Base-by-base conservation (phyloP, 2,888 invertebrate genomes). In the Spatulosminthurus flaviceps region DNA sequence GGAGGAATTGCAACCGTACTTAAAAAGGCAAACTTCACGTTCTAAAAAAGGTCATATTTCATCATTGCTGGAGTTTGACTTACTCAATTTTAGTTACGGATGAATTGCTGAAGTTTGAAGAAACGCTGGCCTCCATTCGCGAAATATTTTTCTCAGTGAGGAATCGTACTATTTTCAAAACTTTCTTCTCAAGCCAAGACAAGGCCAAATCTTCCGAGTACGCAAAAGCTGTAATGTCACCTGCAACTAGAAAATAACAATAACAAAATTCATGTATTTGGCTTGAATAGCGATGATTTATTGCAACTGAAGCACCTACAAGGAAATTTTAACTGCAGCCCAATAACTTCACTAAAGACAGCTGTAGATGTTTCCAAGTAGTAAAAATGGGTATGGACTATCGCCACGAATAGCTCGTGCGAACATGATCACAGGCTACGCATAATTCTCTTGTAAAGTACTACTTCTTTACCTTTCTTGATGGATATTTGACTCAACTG, bases 151-250 rank as follows among this genome's bases (percentile, higher is more conserved):
- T 93, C 74, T 90, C 89, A 85, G 90, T 90, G 41, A 94, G 88
- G 34, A 92, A 90, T 82, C 90, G 90, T 0, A 92, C 90, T 21
- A 94, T 90, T 83, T 90, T 90, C 77, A 90, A 90, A 0, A 92
- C 91, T 88, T 93, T 93, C n/a, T 90, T 89, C 82, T 92, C 90
- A 34, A 95, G 88, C 95, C 95, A 95, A 29, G 88, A 88, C 73
- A 95, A 86, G 0, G 93, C 90, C 86, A 93, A 94, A 24, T 92
- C 92, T 87, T 94, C 92, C 88, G 94, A 94, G 87, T 93, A 95
- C 88, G 93, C 93, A 86, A 92, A 95, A n/a, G 94, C 94, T 86
- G 90, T 92, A 81, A 93, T 88, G 79, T 92, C 92, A 81, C 91
- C 90, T 81, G 92, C 90, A 7, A 92, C 93, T 82, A 60, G 0